Base-by-base conservation (phyloP, 2,888 invertebrate genomes). In the Vanessa cardui region DNA sequence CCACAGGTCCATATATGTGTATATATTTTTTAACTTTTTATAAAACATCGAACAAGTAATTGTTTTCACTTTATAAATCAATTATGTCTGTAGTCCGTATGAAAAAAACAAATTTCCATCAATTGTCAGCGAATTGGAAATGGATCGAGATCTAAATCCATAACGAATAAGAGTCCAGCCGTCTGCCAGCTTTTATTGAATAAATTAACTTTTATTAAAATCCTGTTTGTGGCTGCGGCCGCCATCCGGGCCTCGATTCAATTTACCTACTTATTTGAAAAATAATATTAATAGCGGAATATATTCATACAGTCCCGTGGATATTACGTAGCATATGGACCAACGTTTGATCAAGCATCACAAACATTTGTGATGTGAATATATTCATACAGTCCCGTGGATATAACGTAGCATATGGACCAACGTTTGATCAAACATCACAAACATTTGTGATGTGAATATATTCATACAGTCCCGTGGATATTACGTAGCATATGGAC, bases 121-220 rank as follows among this genome's bases (percentile, higher is more conserved):
- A 76, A 76, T 74, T 78, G 73, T 71, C 72, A 73, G 69, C 59
- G 71, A 71, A 76, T 76, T 78, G 76, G 77, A 78, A 83, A 80
- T 76, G 77, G 78, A 78, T 73, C 75, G 76, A 82, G 77, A 76
- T 80, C 74, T 75, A 78, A 80, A 80, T 79, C 77, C 76, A 77
- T 79, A 78, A 80, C 80, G 80, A 82, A 79, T 80, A 75, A 71
- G 76, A 74, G 81, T 80, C 84, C 76, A 80, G 80, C 76, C 80
- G 81, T 74, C 74, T 75, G 70, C 69, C 75, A 72, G 71, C 80
- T 85, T 84, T 89, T 89, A 89, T 89, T 86, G 88, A 88, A 89
- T 89, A 89, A 88, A 89, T 89, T 89, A 87, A 85, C 85, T 89
- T 88, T 88, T 88, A 89, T 89, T 88, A 88, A 88, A 88, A 85